Percentiles rank a stretch among this genome's conserved stretches.
Evolutionary conservation across 2,888 invertebrate species (phyloP).

Genomic region (Caenorhabditis uteleia): DNA sequence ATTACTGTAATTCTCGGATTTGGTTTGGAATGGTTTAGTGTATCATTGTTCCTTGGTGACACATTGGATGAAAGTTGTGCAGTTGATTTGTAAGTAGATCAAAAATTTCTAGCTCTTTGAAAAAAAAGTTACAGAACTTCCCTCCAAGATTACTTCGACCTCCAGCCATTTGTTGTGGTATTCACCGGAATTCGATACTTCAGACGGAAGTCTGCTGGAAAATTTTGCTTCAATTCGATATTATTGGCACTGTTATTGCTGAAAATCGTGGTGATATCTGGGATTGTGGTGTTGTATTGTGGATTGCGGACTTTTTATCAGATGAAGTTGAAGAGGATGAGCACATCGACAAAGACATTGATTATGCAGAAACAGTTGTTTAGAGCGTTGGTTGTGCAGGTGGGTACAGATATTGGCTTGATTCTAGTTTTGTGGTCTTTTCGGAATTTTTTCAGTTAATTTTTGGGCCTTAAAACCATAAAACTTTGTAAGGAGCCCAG

Average conservation of each 20-base stretch:
- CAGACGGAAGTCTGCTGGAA: no score
- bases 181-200: no score
- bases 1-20: neutral
- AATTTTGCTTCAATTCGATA: neutral
- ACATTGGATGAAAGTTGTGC: neutral
- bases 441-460: no score
- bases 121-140: no score
- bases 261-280: neutral
- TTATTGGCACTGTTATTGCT: neutral
- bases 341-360: neutral
- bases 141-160: no score
- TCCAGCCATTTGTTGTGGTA: no score
- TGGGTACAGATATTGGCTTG: no score
- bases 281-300: neutral
- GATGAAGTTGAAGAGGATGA: neutral
- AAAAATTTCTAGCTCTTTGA: no score
- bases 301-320: neutral
- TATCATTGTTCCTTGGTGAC: neutral
- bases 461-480: no score
- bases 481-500: no score
- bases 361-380: constrained; percentile 3
- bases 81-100: neutral
- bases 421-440: no score
- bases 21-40: neutral
- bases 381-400: neutral